Conservation (phyloP, 2,888 invertebrate genomes). For the Nasonia oneida region DNA sequence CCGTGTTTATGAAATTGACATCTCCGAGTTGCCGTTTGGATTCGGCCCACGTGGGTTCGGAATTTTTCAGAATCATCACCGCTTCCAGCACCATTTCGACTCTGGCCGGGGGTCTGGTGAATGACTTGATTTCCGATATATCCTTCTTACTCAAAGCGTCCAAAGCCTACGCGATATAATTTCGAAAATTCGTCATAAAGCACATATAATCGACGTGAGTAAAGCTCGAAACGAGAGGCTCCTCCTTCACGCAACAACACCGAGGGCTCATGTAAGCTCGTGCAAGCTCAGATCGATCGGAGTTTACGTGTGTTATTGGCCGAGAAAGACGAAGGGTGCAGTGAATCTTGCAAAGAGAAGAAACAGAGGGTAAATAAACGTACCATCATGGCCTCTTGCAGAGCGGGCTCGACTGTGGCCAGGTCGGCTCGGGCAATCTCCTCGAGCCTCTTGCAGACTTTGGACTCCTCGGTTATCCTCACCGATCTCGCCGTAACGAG, state of each 20-base stretch:
- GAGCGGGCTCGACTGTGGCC: slow-evolving; percentile 91
- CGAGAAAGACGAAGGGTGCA: neutral
- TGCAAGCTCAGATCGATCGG: neutral
- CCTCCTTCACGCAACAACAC: neutral
- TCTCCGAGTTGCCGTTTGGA: slow-evolving; percentile 93
- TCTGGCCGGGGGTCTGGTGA: slow-evolving; percentile 91
- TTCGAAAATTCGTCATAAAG: neutral
- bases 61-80: slow-evolving; percentile 89
- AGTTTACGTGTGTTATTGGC: no score
- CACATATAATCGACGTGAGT: no score
- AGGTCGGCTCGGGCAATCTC: slow-evolving; percentile 91
- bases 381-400: slow-evolving; percentile 89
- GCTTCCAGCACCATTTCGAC: slow-evolving; percentile 96
- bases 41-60: slow-evolving; percentile 92
- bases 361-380: slow-evolving; percentile 42
- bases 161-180: slow-evolving; percentile 81
- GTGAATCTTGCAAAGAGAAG: slow-evolving; percentile 27
- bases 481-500: slow-evolving; percentile 86
- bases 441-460: slow-evolving; percentile 84
- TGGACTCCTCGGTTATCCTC: slow-evolving; percentile 89
- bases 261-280: neutral
- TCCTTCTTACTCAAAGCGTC: slow-evolving; percentile 92
- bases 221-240: no score
- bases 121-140: slow-evolving; percentile 94
- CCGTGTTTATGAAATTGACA: slow-evolving; percentile 82